Conservation (phyloP, 2,888 invertebrate species). For the Germaria angustata region DNA sequence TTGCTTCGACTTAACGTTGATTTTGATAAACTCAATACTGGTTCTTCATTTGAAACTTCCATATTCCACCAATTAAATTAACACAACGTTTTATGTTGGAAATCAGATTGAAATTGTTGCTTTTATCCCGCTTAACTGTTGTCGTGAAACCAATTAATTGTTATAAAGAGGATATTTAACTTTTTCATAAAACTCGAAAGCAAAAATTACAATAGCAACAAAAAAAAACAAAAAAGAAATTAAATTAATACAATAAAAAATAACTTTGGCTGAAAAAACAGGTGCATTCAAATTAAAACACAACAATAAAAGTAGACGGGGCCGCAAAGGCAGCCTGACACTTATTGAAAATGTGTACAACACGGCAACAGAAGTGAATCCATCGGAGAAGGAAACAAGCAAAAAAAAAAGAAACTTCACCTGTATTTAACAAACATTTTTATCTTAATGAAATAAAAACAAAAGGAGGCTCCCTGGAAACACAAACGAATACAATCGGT, state of each 20-base stretch:
- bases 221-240: not conserved
- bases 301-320: constrained; percentile 43
- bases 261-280: constrained; percentile 19
- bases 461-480: not conserved
- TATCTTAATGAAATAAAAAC: constrained; percentile 54
- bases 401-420: constrained; percentile 42
- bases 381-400: not conserved
- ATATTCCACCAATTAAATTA: constrained; percentile 38
- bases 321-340: constrained; percentile 49
- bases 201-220: not conserved
- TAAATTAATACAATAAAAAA: not conserved
- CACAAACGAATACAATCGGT: not conserved
- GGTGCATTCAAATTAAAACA: constrained; percentile 57
- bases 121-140: constrained; percentile 28
- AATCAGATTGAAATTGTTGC: constrained; percentile 40
- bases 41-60: not conserved
- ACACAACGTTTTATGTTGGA: constrained; percentile 35
- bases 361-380: not conserved
- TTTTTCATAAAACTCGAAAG: constrained; percentile 30
- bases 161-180: constrained; percentile 52
- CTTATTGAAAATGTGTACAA: constrained; percentile 36
- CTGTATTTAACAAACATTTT: constrained; percentile 62
- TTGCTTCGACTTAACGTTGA: no score
- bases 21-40: no score
- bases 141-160: constrained; percentile 57